Percentiles rank a stretch among this genome's conserved stretches.
These are phyloP conservation scores for Masticophis lateralis DNA, from an alignment of 2,797 vertebrate genomes.

Conservation along the genomic window DNA sequence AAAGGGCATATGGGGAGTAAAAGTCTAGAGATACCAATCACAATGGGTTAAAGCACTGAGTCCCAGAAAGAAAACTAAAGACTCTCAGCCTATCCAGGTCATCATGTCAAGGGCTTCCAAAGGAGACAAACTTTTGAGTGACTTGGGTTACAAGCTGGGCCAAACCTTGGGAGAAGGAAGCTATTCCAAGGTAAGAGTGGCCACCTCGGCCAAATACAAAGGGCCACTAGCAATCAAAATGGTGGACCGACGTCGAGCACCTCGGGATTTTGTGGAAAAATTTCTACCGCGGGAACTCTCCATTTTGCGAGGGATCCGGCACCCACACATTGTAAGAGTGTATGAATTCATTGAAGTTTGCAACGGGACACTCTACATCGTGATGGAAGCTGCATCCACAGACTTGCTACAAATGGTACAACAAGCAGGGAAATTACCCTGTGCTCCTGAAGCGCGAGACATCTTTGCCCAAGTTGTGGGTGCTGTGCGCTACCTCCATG, in stretches of 20 bases:
- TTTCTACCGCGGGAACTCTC: conserved; percentile 77
- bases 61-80: conserved; percentile 2
- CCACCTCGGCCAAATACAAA: conserved; percentile 69
- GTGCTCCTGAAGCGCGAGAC: conserved; percentile 57
- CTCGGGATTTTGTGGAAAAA: conserved; percentile 62
- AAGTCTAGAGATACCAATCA: conserved; percentile 7
- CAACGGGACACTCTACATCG: conserved; percentile 73
- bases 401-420: conserved; percentile 74
- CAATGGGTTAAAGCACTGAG: conserved; percentile 42
- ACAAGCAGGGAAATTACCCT: conserved; percentile 64
- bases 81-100: conserved; percentile 20
- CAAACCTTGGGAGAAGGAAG: conserved; percentile 70
- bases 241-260: conserved; percentile 53
- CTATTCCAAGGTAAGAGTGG: conserved; percentile 74
- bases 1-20: conserved; percentile 37
- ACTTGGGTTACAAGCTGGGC: conserved; percentile 69
- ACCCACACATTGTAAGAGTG: conserved; percentile 73
- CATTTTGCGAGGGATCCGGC: conserved; percentile 67
- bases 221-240: conserved; percentile 73
- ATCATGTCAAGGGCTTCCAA: conserved; percentile 37
- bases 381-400: conserved; percentile 75
- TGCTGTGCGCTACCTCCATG: conserved; percentile 74
- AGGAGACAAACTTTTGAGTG: conserved; percentile 49
- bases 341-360: conserved; percentile 74
- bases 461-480: conserved; percentile 75